A percentile compares a stretch with the other conserved stretches of the same genome.
Evolutionary conservation across 2,888 invertebrate genomes (phyloP).

Genomic region (Tipula unca): DNA sequence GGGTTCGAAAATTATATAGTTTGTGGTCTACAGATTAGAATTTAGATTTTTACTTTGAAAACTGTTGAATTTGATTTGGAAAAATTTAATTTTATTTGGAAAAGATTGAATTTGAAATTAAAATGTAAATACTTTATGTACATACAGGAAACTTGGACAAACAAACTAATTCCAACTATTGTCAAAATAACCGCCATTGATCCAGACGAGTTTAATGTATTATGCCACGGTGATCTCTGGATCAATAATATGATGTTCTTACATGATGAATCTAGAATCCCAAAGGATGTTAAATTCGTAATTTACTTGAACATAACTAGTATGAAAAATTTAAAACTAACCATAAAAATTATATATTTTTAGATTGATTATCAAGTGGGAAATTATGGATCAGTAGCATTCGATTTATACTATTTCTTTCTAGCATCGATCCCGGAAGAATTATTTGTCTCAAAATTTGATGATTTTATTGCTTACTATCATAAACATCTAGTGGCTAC

Average conservation of each 20-base stretch:
- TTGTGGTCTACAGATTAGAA: too few relatives aligned
- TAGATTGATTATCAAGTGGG: slow-evolving; percentile 35
- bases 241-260: slow-evolving; percentile 44
- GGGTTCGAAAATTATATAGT: too few relatives aligned
- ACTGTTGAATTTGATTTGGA: too few relatives aligned
- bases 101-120: too few relatives aligned
- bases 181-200: not conserved
- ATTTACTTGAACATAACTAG: not conserved
- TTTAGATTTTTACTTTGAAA: too few relatives aligned
- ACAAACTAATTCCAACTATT: not conserved
- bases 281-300: not conserved
- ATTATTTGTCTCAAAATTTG: slow-evolving; percentile 27
- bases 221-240: slow-evolving; percentile 46
- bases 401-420: slow-evolving; percentile 33
- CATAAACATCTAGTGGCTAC: slow-evolving; percentile 23
- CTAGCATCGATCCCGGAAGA: slow-evolving; percentile 31
- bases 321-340: not conserved
- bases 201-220: slow-evolving; percentile 36
- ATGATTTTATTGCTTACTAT: slow-evolving; percentile 30
- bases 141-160: not conserved
- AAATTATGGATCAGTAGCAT: slow-evolving; percentile 33
- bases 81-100: too few relatives aligned
- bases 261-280: slow-evolving; percentile 26
- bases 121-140: not conserved
- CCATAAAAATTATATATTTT: not conserved